Evolutionary conservation across 2,888 invertebrate species (phyloP), one percentile per base, ranked within the genome.

Genomic region (Thymelicus lineola): DNA sequence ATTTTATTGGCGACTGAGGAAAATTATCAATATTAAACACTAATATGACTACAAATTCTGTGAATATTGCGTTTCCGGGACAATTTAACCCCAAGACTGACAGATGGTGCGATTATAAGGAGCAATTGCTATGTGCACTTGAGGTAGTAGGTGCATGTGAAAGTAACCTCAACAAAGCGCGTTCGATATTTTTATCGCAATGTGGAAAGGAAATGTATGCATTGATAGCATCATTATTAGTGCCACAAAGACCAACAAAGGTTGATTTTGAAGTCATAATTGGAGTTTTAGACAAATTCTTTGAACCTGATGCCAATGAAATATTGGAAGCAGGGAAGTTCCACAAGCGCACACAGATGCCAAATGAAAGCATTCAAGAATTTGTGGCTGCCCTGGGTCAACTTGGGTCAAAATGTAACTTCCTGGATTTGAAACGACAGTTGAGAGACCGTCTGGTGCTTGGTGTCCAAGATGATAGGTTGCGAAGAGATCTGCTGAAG

Each of bases 51-150:
- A 57, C 20, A 58, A 46, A 64, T 64, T 4, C 14, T 12, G 53
- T 15, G 7, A 64, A 20, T 64, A 53, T 64, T 15, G 15, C 53
- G 46, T 58, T 58, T 46, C 58, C 45, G 2, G 66, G 46, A 15
- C 66, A 42, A 42, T 66, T 58, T 35, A 58, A 66, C 46, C 15
- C 65, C 61, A 55, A 38, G 62, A 65, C 71, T 45, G 66, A 20
- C 1, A 28, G n/a, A 38, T 64, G 63, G 63, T 64, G 63, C n/a
- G 53, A 64, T 53, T 64, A 64, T 46, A 64, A 63, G n/a, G n/a
- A n/a, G n/a, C n/a, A n/a, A n/a, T n/a, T n/a, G n/a, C n/a, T n/a
- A n/a, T n/a, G n/a, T n/a, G n/a, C n/a, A n/a, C n/a, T n/a, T n/a
- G n/a, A n/a, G n/a, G n/a, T n/a, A n/a, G n/a, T n/a, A n/a, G n/a